Evolutionary conservation across 2,797 vertebrate species (phyloP).

Genomic region (Glyptemys insculpta): DNA sequence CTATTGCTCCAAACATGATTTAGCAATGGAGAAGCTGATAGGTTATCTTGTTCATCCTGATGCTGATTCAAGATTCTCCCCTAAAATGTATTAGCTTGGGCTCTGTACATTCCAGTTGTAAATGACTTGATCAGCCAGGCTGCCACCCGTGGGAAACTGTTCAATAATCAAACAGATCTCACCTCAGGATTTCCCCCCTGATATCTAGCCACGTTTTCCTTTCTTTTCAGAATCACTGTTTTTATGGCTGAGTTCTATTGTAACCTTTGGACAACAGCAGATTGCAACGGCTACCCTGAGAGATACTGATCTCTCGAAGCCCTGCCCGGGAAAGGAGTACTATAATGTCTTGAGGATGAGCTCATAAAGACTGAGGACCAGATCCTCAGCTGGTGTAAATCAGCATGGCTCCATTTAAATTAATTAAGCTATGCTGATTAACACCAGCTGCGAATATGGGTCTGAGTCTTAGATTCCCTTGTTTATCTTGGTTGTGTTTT

Average conservation of each 20-base stretch:
- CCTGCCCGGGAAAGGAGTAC: background rate
- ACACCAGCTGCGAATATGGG: background rate
- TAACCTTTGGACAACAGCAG: slow-evolving; percentile 7
- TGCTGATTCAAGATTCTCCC: background rate
- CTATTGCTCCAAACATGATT: slow-evolving; percentile 18
- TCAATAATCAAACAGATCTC: background rate
- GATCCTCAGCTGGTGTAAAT: background rate
- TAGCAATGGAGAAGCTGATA: slow-evolving; percentile 25
- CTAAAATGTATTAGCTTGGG: background rate
- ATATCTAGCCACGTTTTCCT: background rate
- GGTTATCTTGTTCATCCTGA: background rate
- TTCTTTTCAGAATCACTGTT: background rate
- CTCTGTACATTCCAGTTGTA: background rate
- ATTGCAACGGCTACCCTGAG: background rate
- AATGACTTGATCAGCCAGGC: background rate
- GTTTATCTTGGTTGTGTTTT: background rate
- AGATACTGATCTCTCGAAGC: slow-evolving; percentile 27
- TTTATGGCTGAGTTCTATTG: slow-evolving; percentile 9
- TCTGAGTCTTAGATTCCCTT: background rate
- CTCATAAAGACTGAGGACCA: background rate
- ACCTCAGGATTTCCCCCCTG: background rate
- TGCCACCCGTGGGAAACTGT: background rate
- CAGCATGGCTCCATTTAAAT: background rate
- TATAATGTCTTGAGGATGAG: background rate
- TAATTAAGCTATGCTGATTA: background rate